A percentile compares a stretch with the other conserved stretches of the same genome.
These are phyloP conservation scores for Hydropotes inermis DNA, from an alignment of 2,113 vertebrate species.

Conservation along the genomic window DNA sequence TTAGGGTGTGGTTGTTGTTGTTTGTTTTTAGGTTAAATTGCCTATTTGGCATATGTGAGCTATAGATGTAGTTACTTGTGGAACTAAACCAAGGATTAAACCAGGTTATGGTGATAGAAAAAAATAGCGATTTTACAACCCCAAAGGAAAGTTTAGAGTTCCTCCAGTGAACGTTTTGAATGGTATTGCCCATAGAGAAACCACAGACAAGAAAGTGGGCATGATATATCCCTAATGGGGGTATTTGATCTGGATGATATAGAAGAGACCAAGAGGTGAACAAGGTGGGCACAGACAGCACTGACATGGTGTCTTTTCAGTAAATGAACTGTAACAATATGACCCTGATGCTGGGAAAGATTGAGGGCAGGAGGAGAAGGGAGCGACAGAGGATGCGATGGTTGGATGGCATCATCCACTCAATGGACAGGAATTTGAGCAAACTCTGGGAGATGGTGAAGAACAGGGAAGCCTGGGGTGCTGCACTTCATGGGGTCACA, in stretches of 20 bases:
- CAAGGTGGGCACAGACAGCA: neutral
- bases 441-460: neutral
- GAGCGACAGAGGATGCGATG: neutral
- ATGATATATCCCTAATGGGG: accelerated
- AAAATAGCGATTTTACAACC: neutral
- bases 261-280: neutral
- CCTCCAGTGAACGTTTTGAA: neutral
- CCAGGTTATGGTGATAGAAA: neutral
- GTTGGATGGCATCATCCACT: neutral
- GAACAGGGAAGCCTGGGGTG: neutral
- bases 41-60: neutral
- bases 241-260: accelerated
- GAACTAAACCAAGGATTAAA: neutral
- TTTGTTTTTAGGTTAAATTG: neutral
- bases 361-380: neutral
- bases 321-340: accelerated
- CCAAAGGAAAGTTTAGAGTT: neutral
- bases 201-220: neutral
- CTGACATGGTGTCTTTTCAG: neutral
- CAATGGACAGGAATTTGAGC: neutral
- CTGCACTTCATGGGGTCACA: neutral
- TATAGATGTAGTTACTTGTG: neutral
- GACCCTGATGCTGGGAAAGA: neutral
- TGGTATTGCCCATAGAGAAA: neutral
- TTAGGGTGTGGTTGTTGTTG: neutral